phyloP scores from a whole-genome alignment of 2,113 vertebrate genomes.

The Fulmarus glacialis region DNA sequence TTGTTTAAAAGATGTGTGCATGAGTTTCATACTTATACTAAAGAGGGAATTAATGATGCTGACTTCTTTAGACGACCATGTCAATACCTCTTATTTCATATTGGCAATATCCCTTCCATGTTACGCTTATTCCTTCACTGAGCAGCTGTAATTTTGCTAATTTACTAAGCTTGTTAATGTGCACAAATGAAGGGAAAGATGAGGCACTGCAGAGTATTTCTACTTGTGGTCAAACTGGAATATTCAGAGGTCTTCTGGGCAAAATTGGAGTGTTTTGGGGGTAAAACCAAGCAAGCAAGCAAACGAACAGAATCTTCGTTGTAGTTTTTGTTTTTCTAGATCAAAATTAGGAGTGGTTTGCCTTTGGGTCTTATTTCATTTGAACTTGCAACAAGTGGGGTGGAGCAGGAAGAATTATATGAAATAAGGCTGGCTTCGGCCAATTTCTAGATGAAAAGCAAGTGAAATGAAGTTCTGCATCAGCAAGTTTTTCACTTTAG shows the following conservation, averaged over 20 bases:
- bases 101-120: neutral
- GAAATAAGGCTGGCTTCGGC: neutral
- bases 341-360: neutral
- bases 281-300: neutral
- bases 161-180: neutral
- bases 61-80: neutral
- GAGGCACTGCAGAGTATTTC: neutral
- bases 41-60: neutral
- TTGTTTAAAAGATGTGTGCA: neutral
- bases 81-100: neutral
- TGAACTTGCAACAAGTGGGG: neutral
- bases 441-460: constrained; percentile 12
- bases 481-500: neutral
- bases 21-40: neutral
- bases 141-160: neutral
- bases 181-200: neutral
- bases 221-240: neutral
- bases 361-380: neutral
- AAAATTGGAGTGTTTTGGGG: neutral
- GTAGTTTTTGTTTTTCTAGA: neutral
- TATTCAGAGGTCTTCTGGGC: neutral
- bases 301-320: neutral
- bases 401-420: neutral
- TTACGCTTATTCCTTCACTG: neutral
- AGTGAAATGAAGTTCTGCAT: neutral